These are phyloP conservation scores for Prionailurus bengalensis DNA, from an alignment of 2,113 vertebrate species.

Conservation along the genomic window DNA sequence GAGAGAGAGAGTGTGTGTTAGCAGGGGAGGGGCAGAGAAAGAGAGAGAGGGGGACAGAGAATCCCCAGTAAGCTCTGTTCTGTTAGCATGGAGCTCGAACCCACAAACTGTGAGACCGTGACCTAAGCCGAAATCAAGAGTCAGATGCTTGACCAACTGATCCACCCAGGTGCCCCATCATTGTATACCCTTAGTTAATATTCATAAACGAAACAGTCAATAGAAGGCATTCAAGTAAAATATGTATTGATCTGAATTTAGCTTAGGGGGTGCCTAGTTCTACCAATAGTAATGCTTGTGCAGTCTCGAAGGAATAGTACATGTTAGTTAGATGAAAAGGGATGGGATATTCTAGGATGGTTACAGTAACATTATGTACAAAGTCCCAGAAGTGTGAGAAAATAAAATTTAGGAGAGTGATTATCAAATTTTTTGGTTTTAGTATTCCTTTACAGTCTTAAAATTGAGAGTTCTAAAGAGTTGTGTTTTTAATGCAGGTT, in stretches of 20 bases:
- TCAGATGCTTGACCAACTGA: too few species aligned
- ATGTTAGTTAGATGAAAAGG: not conserved
- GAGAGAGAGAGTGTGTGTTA: too few species aligned
- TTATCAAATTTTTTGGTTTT: not conserved
- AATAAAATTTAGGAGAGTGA: conserved; percentile 11
- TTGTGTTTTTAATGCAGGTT: not conserved
- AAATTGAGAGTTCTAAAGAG: not conserved
- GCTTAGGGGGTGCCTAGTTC: not conserved
- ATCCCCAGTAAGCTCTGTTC: too few species aligned
- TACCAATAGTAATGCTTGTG: not conserved
- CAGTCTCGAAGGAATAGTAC: not conserved
- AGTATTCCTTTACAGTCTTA: not conserved
- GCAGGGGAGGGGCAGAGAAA: too few species aligned
- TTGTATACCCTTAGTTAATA: not conserved
- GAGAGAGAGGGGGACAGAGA: too few species aligned
- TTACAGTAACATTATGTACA: not conserved
- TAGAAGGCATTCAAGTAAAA: not conserved
- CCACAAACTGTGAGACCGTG: too few species aligned
- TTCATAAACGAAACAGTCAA: not conserved
- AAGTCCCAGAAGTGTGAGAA: not conserved
- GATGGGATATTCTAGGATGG: not conserved
- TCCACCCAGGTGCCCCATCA: not conserved
- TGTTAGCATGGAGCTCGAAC: too few species aligned
- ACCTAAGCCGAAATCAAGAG: too few species aligned
- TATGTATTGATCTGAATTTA: not conserved